Conservation (phyloP, 2,797 vertebrate species). For the Amazona ochrocephala region DNA sequence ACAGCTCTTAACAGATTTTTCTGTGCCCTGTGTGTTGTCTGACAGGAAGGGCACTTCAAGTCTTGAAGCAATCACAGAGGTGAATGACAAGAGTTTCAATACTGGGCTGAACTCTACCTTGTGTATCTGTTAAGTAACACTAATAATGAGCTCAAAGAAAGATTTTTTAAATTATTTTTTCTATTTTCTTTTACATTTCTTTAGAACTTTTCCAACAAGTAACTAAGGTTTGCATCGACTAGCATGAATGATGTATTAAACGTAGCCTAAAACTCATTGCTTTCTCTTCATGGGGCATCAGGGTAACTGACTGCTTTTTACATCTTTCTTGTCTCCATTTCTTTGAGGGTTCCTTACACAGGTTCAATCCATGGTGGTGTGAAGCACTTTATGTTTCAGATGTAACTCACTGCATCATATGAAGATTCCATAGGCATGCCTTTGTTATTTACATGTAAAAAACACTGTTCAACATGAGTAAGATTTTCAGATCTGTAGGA, state of each 20-base stretch:
- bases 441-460: background rate
- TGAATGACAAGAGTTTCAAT: background rate
- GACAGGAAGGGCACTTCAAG: background rate
- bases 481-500: background rate
- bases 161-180: background rate
- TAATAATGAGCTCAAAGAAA: background rate
- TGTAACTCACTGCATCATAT: background rate
- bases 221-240: background rate
- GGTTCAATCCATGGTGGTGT: background rate
- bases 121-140: background rate
- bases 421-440: background rate
- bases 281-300: background rate
- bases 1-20: background rate
- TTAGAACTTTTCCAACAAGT: background rate
- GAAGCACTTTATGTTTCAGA: background rate
- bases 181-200: background rate
- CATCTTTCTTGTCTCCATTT: background rate
- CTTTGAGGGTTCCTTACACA: background rate
- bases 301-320: background rate
- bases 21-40: background rate
- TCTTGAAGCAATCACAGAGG: background rate
- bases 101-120: background rate
- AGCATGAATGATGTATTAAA: background rate
- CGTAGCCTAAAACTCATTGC: background rate
- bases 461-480: background rate